phyloP scores from a whole-genome alignment of 1,140 invertebrate species.

The Trichoplusia ni region DNA sequence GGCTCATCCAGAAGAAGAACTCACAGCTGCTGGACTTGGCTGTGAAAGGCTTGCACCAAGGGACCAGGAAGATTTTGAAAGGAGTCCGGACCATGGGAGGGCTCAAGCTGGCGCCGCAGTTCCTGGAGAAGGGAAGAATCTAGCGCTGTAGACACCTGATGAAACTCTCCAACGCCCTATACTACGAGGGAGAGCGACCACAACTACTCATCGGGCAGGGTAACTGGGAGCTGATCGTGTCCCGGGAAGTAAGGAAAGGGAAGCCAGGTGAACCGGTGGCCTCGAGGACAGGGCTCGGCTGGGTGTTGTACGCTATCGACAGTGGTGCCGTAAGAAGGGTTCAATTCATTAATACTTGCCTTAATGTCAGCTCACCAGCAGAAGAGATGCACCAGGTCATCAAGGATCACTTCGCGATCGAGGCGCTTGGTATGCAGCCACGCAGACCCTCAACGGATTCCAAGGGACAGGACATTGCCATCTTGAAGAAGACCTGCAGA shows the following conservation, averaged over 20 bases:
- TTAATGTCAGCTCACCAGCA: not conserved
- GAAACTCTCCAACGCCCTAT: not conserved
- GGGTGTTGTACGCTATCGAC: not conserved
- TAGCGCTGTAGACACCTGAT: not conserved
- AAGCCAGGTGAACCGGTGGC: not conserved
- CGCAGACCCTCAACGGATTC: too few species aligned
- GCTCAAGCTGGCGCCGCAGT: not conserved
- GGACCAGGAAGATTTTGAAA: not conserved
- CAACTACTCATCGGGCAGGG: not conserved
- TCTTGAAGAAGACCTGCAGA: slow-evolving; percentile 2
- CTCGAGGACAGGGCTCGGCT: too few species aligned
- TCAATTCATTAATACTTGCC: not conserved
- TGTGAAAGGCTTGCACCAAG: too few species aligned
- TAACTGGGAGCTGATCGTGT: not conserved
- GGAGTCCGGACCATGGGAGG: not conserved
- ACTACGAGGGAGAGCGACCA: not conserved
- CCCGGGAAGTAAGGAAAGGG: not conserved
- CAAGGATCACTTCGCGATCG: not conserved
- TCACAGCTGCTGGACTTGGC: too few species aligned
- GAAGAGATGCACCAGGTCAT: not conserved
- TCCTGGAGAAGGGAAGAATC: not conserved
- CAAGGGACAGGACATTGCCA: too few species aligned
- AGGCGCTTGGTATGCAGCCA: too few species aligned
- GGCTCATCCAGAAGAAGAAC: too few species aligned
- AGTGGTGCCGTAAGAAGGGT: not conserved